These are phyloP conservation scores for Synaphobranchus kaupii DNA, from an alignment of 2,797 vertebrate genomes.

Conservation along the genomic window DNA sequence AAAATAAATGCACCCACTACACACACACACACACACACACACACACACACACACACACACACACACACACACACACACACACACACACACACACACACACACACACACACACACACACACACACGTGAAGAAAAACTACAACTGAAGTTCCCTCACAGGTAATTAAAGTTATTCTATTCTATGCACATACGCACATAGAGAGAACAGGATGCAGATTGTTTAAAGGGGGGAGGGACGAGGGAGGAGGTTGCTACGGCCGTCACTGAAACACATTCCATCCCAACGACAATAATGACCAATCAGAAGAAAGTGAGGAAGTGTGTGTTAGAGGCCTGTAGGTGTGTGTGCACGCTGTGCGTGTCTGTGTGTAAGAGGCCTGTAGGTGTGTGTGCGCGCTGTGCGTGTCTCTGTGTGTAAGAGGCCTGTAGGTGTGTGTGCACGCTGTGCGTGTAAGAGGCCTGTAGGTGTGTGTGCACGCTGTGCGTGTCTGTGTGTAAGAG, in stretches of 20 bases:
- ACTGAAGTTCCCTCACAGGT: no score
- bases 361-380: background rate
- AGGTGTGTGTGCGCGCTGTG: background rate
- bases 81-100: no score
- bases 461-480: background rate
- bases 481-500: background rate
- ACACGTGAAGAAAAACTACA: no score
- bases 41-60: no score
- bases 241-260: no score
- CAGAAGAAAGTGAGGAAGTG: background rate
- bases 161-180: no score
- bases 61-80: no score
- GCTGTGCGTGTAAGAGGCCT: background rate
- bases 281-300: conserved; percentile 26
- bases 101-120: no score
- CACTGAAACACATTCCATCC: conserved; percentile 11
- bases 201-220: background rate
- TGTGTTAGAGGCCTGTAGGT: background rate
- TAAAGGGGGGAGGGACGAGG: no score
- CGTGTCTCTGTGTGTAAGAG: background rate
- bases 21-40: no score
- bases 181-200: no score
- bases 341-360: background rate
- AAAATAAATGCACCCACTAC: no score
- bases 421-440: background rate